Evolutionary conservation across 2,113 vertebrate genomes (phyloP), one percentile per base, ranked within the genome.

Genomic region (Corydoras sp.): DNA sequence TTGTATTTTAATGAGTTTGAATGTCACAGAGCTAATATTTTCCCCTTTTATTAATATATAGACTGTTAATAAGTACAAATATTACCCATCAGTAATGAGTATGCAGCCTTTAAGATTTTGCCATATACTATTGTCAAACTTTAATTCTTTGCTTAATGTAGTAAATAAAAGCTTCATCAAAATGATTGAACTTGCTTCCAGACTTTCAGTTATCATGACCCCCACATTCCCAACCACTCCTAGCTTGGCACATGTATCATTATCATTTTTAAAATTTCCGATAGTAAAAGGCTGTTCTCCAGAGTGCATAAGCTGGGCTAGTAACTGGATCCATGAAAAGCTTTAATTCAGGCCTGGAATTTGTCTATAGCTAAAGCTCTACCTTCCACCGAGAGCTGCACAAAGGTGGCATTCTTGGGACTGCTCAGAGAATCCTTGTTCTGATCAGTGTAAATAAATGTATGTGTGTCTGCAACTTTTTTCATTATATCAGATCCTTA

Each of bases 251-350:
- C 51, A 54, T 76, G 67, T 63, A 79, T 77, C 73, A 76, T 80
- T 80, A 80, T 79, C 66, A 78, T 84, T 77, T 80, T 77, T 51
- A 69, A 76, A 81, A 81, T 77, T 80, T 70, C 70, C 71, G 76
- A 68, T 71, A 58, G 75, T 61, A 76, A 62, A 62, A 72, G 69
- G 79, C 69, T 67, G 75, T 31, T 4, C 32, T 78, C 71, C 73
- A 69, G 69, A 15, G 58, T 62, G 74, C 29, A 58, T 78, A 71
- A 81, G 72, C 65, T 65, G 32, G 70, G 70, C 29, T 24, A 68
- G 80, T 74, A 81, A 81, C 77, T 69, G 65, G 77, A 81, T 72
- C 67, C 76, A 75, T 78, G 74, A 82, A 79, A 81, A 78, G 76
- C 69, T 64, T 74, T 73, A 72, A 79, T 81, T 83, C 76, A 77